These are phyloP conservation scores for Himalopsyche tibetana DNA, from an alignment of 2,888 invertebrate genomes.

Conservation along the genomic window DNA sequence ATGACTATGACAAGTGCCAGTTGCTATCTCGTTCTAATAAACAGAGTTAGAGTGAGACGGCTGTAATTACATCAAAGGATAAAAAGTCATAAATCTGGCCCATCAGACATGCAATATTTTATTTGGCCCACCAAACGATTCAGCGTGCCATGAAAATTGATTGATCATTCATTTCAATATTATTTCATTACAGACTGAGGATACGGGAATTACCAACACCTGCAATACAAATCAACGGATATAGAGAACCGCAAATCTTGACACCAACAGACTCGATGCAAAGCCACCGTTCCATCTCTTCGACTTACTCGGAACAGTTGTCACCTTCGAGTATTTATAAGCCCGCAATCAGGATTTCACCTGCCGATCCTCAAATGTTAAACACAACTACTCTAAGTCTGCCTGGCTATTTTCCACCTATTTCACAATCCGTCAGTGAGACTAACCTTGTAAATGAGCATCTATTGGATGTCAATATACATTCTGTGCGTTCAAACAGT, in stretches of 20 bases:
- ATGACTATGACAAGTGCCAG: too few species aligned
- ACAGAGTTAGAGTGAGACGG: too few species aligned
- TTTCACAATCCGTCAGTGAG: constrained; percentile 36
- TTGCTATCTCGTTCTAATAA: too few species aligned
- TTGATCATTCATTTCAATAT: neutral
- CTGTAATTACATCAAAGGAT: too few species aligned
- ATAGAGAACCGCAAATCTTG: neutral
- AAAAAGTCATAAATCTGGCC: too few species aligned
- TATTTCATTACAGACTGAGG: constrained; percentile 2
- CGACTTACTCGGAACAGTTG: neutral
- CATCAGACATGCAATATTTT: too few species aligned
- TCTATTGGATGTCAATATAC: neutral
- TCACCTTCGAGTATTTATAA: neutral
- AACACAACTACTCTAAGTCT: neutral
- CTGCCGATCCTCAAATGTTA: neutral
- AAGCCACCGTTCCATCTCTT: neutral
- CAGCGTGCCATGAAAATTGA: too few species aligned
- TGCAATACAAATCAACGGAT: neutral
- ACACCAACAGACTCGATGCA: neutral
- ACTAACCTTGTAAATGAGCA: neutral
- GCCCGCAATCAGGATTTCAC: neutral
- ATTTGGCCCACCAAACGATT: too few species aligned
- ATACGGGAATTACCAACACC: neutral
- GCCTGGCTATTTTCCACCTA: constrained; percentile 1
- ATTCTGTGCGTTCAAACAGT: neutral